phyloP scores from a whole-genome alignment of 2,888 invertebrate species.

The Amphipyra tragopoginis region DNA sequence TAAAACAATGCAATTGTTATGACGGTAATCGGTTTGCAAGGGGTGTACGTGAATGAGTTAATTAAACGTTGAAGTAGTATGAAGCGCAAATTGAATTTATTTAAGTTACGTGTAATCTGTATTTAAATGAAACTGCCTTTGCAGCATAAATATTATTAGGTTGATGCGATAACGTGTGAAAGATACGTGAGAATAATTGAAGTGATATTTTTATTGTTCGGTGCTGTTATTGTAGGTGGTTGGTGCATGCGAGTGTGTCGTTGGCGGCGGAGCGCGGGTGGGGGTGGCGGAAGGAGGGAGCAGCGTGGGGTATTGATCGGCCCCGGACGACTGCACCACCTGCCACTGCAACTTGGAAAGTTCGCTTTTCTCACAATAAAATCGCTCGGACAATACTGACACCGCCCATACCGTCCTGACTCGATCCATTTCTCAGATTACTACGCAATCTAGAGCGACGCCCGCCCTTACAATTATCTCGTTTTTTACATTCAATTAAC shows the following conservation, averaged over 20 bases:
- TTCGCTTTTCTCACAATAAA: slow-evolving; percentile 59
- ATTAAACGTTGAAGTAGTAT: too few species aligned
- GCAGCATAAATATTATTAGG: background rate
- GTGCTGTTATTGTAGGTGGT: slow-evolving; percentile 26
- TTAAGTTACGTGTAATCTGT: too few species aligned
- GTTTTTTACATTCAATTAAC: slow-evolving; percentile 19
- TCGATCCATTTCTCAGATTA: slow-evolving; percentile 17
- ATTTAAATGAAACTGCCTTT: background rate
- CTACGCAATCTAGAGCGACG: slow-evolving; percentile 1
- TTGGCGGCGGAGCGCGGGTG: slow-evolving; percentile 43
- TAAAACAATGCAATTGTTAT: background rate
- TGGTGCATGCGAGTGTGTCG: slow-evolving; percentile 48
- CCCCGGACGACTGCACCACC: slow-evolving; percentile 75
- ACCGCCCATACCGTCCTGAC: slow-evolving; percentile 1
- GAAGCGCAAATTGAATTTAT: background rate
- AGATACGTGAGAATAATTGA: slow-evolving; percentile 15
- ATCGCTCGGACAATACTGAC: slow-evolving; percentile 35
- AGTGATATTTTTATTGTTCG: slow-evolving; percentile 25
- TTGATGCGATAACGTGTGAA: background rate
- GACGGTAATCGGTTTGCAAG: background rate
- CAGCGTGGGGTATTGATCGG: slow-evolving; percentile 77
- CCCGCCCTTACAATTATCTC: background rate
- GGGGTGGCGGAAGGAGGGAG: slow-evolving; percentile 51
- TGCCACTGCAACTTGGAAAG: slow-evolving; percentile 76
- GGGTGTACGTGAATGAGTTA: background rate